These are phyloP conservation scores for Trogon surrucura DNA, from an alignment of 2,113 vertebrate species.

Conservation along the genomic window DNA sequence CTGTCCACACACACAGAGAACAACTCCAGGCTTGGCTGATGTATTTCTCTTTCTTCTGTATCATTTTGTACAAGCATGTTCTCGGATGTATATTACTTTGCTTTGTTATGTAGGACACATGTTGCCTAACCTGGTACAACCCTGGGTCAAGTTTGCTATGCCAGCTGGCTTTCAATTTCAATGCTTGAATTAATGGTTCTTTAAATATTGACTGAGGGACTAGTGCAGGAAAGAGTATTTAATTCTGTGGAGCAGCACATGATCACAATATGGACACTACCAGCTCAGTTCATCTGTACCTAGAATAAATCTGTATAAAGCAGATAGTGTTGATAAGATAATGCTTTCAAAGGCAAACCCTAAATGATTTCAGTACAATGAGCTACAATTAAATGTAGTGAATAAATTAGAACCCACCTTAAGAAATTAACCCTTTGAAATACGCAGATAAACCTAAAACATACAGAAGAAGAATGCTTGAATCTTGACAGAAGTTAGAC, in stretches of 20 bases:
- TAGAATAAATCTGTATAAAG: neutral
- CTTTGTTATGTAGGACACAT: neutral
- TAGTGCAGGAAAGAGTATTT: neutral
- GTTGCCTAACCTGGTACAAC: neutral
- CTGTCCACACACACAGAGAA: neutral
- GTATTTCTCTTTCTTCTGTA: neutral
- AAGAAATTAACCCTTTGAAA: neutral
- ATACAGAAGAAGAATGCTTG: neutral
- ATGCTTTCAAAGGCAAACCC: neutral
- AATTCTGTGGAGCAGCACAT: neutral
- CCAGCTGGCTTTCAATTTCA: neutral
- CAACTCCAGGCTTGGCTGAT: neutral
- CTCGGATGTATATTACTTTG: neutral
- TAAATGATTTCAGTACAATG: neutral
- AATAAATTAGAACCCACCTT: neutral
- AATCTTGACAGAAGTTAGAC: neutral
- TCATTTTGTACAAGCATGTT: neutral
- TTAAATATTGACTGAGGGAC: constrained; percentile 16
- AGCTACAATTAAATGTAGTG: neutral
- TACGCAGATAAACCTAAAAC: neutral
- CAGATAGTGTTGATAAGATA: neutral
- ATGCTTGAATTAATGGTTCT: neutral
- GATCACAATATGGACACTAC: neutral
- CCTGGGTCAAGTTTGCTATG: neutral
- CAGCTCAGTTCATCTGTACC: neutral